These are phyloP conservation scores for Spilarctia lutea DNA, from an alignment of 2,888 invertebrate genomes.

Conservation along the genomic window DNA sequence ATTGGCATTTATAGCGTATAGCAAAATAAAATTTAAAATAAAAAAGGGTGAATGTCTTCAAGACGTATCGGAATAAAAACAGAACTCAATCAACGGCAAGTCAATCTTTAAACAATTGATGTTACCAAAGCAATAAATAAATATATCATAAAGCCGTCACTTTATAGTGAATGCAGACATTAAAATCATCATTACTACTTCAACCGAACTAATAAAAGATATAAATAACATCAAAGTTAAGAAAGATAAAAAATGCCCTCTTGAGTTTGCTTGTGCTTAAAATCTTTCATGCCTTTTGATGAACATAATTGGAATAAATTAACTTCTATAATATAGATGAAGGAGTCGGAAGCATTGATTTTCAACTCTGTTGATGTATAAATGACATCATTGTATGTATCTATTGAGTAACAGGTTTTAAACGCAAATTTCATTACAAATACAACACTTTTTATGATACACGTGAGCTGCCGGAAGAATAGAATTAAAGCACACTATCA, in stretches of 20 bases:
- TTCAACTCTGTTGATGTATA: background rate
- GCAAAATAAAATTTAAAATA: background rate
- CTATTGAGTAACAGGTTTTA: too few relatives aligned
- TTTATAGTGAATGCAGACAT: constrained; percentile 12
- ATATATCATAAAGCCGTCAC: constrained; percentile 18
- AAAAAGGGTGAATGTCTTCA: background rate
- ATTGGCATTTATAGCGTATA: background rate
- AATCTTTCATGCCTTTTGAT: background rate
- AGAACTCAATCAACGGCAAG: background rate
- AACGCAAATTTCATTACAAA: too few relatives aligned
- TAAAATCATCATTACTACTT: constrained; percentile 18
- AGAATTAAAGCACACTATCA: too few relatives aligned
- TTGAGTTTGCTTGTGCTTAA: background rate
- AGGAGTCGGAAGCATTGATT: background rate
- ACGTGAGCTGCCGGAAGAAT: too few relatives aligned
- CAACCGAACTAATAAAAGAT: constrained; percentile 7
- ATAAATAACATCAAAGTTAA: constrained; percentile 23
- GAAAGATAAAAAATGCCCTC: background rate
- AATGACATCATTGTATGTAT: too few relatives aligned
- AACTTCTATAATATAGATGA: constrained; percentile 3
- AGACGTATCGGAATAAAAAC: background rate
- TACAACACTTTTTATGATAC: too few relatives aligned
- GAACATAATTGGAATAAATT: background rate
- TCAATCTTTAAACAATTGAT: background rate
- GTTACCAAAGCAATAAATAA: constrained; percentile 9